Percentiles rank a stretch among this genome's conserved stretches.
These are phyloP conservation scores for Scaptomyza cyrtandrae DNA, from an alignment of 2,888 invertebrate genomes.

Conservation along the genomic window DNA sequence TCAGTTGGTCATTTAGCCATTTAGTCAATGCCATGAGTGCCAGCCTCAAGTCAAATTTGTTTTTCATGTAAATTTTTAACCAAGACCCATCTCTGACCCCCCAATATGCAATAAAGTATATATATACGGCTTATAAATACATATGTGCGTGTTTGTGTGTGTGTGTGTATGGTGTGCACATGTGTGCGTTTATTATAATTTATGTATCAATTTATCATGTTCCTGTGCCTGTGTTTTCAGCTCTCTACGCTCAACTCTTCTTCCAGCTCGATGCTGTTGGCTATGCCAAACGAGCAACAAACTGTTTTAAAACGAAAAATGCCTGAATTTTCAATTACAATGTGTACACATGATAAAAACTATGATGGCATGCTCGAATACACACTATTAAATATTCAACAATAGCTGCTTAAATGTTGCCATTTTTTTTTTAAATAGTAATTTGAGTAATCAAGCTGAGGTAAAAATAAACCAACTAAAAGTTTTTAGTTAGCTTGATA, in stretches of 20 bases:
- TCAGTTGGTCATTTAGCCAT: conserved; percentile 55
- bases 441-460: neutral
- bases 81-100: conserved; percentile 27
- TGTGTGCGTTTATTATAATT: conserved; percentile 73
- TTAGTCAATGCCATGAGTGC: conserved; percentile 28
- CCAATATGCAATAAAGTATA: neutral
- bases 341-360: conserved; percentile 48
- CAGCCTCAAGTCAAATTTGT: conserved; percentile 62
- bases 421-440: too few species aligned
- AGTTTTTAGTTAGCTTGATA: neutral
- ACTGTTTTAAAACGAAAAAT: conserved; percentile 62
- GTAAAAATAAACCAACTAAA: neutral
- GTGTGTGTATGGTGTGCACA: conserved; percentile 23
- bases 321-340: conserved; percentile 72
- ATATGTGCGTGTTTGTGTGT: neutral
- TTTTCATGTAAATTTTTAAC: conserved; percentile 78
- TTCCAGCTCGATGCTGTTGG: neutral
- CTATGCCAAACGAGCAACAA: conserved; percentile 56
- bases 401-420: conserved; percentile 6
- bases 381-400: conserved; percentile 57
- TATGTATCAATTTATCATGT: conserved; percentile 78
- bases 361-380: conserved; percentile 44
- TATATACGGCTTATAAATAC: neutral
- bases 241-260: neutral
- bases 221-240: conserved; percentile 27